These are phyloP conservation scores for Tauraco hartlaubi DNA, from an alignment of 2,797 vertebrate species.

Conservation along the genomic window DNA sequence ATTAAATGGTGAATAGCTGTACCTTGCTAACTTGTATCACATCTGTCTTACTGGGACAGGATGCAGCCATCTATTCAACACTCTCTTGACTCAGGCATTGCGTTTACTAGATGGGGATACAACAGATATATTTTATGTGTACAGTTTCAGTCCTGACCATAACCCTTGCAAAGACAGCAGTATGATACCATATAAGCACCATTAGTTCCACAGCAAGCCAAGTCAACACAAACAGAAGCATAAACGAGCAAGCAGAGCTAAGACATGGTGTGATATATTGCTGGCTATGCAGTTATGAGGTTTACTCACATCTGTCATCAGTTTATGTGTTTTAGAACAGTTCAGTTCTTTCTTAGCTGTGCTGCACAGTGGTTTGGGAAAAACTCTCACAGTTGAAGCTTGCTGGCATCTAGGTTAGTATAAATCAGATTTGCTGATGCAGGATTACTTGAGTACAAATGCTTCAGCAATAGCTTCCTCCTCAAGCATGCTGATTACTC, in stretches of 20 bases:
- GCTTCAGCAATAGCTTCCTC: background rate
- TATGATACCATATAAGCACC: background rate
- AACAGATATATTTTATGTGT: background rate
- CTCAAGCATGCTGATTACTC: background rate
- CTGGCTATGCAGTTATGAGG: background rate
- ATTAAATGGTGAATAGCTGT: background rate
- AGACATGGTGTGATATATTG: background rate
- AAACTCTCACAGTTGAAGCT: background rate
- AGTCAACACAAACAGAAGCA: background rate
- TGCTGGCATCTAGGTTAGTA: accelerated
- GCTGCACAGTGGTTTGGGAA: background rate
- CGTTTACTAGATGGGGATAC: background rate
- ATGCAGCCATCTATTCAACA: background rate
- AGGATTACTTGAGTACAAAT: background rate
- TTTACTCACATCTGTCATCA: background rate
- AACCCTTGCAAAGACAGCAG: background rate
- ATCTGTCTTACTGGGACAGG: background rate
- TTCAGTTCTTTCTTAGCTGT: background rate
- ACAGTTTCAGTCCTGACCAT: background rate
- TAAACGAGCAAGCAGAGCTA: background rate
- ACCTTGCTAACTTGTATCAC: background rate
- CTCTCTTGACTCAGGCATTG: background rate
- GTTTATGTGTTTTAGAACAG: background rate
- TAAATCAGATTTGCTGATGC: background rate
- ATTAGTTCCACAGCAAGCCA: background rate